phyloP scores from a whole-genome alignment of 92 coral and sea anemone genomes.

The Palythoa caribaeorum region DNA sequence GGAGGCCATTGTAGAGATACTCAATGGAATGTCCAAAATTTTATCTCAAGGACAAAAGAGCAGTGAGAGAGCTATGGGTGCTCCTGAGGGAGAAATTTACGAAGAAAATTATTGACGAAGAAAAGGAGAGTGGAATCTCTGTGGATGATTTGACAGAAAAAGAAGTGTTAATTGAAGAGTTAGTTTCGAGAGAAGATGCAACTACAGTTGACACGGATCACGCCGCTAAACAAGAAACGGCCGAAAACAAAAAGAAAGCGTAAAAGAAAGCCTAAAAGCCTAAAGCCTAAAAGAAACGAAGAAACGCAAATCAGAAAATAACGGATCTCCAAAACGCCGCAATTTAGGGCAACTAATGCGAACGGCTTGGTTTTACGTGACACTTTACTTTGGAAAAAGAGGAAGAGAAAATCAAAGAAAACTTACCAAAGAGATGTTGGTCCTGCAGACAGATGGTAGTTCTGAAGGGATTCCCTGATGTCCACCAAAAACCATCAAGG shows the following conservation, averaged over 20 bases:
- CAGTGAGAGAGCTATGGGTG: constrained; percentile 50
- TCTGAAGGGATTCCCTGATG: too few species aligned
- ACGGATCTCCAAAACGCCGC: constrained; percentile 41
- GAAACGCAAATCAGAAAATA: constrained; percentile 33
- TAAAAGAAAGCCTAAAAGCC: too few species aligned
- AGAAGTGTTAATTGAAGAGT: constrained; percentile 39
- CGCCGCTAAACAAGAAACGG: constrained; percentile 39
- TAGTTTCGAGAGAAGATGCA: constrained; percentile 39
- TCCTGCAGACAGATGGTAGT: neutral
- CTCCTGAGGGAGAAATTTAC: constrained; percentile 29
- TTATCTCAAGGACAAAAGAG: constrained; percentile 50
- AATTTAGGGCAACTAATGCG: constrained; percentile 36
- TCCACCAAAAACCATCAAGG: too few species aligned
- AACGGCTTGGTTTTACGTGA: constrained; percentile 45
- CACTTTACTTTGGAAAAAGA: constrained; percentile 44
- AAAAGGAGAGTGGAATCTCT: constrained; percentile 52
- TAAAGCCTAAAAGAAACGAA: constrained; percentile 34
- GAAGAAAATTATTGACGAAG: constrained; percentile 27
- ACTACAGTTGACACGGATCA: constrained; percentile 29
- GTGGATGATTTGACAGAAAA: constrained; percentile 46
- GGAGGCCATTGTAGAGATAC: constrained; percentile 15
- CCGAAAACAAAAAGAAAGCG: constrained; percentile 36
- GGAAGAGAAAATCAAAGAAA: constrained; percentile 44
- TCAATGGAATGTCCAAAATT: constrained; percentile 45
- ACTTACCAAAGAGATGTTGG: constrained; percentile 33